Percentiles rank a stretch among this genome's conserved stretches.
phyloP scores from a whole-genome alignment of 1,140 invertebrate species.

The Cataglyphis hispanica region DNA sequence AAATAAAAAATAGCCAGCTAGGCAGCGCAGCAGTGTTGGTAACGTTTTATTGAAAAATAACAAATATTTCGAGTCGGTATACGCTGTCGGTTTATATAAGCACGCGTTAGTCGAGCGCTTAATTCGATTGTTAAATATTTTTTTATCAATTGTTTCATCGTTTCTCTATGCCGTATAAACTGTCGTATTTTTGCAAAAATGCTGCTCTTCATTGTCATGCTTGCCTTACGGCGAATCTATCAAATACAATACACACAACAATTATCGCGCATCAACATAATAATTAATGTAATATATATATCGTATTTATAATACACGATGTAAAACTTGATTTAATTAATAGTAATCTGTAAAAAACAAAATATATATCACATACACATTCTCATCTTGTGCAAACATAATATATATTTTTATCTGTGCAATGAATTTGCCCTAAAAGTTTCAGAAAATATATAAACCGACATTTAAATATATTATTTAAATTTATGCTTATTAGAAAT shows the following conservation, averaged over 20 bases:
- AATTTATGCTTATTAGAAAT: not conserved
- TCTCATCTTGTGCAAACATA: not conserved
- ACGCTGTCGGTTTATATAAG: conserved; percentile 30
- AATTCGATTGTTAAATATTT: conserved; percentile 45
- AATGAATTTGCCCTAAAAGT: not conserved
- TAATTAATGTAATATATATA: not conserved
- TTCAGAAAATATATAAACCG: not conserved
- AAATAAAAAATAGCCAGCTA: conserved; percentile 22
- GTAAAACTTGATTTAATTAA: not conserved
- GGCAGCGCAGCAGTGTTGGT: not conserved
- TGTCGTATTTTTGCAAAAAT: conserved; percentile 1
- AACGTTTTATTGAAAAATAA: conserved; percentile 45
- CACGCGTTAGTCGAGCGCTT: not conserved
- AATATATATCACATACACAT: no score
- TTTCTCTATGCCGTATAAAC: not conserved
- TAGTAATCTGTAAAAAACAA: no score
- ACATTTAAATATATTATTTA: not conserved
- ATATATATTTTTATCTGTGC: not conserved
- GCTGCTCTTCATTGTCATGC: no score
- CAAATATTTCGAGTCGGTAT: conserved; percentile 27
- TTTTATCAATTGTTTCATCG: conserved; percentile 26
- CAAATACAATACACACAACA: not conserved
- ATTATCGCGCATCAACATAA: not conserved
- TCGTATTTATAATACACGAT: not conserved
- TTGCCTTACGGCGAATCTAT: conserved; percentile 7